phyloP scores from a whole-genome alignment of 2,888 invertebrate genomes.

The Rhogogaster chlorosoma region DNA sequence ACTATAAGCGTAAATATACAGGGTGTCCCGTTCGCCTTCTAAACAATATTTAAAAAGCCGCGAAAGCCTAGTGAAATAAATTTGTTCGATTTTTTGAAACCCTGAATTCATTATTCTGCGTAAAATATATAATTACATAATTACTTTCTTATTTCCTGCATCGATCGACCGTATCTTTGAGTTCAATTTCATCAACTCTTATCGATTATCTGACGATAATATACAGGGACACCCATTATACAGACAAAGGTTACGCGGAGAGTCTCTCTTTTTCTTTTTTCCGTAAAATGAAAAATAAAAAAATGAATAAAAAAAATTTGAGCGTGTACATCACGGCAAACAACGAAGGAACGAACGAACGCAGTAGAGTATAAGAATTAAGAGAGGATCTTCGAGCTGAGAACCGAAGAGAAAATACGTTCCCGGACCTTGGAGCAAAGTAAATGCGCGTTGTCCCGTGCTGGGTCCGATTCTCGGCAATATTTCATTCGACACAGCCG shows the following conservation, averaged over 20 bases:
- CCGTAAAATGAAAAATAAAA: background rate
- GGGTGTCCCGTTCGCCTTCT: background rate
- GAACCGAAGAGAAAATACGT: slow-evolving; percentile 44
- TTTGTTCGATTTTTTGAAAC: background rate
- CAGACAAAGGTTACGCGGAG: background rate
- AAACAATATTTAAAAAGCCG: background rate
- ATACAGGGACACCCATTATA: background rate
- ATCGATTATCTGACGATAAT: background rate
- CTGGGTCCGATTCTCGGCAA: slow-evolving; percentile 57
- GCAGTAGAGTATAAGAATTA: slow-evolving; percentile 17
- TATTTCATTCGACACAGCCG: slow-evolving; percentile 75
- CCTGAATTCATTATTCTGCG: background rate
- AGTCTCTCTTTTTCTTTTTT: background rate
- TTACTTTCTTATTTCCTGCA: background rate
- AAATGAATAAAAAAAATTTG: background rate
- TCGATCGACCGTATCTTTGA: background rate
- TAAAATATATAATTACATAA: background rate
- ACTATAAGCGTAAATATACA: background rate
- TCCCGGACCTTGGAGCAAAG: slow-evolving; percentile 13
- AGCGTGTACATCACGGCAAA: background rate
- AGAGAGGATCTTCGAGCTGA: slow-evolving; percentile 19
- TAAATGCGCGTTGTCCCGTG: slow-evolving; percentile 26
- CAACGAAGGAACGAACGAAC: background rate
- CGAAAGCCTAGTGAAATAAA: background rate
- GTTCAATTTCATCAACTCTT: background rate